Base-by-base conservation (phyloP, 2,113 vertebrate genomes). In the Haliaeetus leucogaster region DNA sequence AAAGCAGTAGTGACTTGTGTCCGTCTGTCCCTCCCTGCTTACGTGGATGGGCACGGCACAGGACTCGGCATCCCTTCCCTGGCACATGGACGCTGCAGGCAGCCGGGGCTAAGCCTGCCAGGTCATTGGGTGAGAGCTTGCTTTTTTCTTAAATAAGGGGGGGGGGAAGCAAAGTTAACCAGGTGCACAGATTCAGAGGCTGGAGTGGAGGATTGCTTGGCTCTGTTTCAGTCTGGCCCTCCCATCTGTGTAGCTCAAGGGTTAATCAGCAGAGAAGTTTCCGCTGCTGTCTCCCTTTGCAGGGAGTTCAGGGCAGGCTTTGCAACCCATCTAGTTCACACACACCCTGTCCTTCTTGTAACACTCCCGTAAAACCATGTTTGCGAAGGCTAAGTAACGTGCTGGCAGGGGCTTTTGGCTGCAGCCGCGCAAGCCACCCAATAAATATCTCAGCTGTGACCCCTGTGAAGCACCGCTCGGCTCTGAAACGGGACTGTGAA, bases 371-470 rank as follows among this genome's bases (percentile, higher is more conserved):
- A 91, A 85, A 89, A 21, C 70, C 30, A 0, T 61, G 66, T 88
- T 91, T 96, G 47, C 10, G 13, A n/a, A 29, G 77, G 71, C 78
- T 84, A 29, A 88, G 82, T 34, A 38, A 45, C 9, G 9, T 47
- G 61, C 95, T 96, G 89, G 83, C 84, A n/a, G 65, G 59, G 30
- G 77, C 56, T 85, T 27, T 5, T 73, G 80, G 71, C 93, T 72
- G 87, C 80, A 89, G 63, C 82, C 42, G 8, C 4, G 16, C 53
- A 11, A 55, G 86, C 89, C 89, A 90, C 91, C 72, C 82, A 77
- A 77, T 93, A 91, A 93, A 95, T 94, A 86, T 70, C 93, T 63
- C 34, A 4, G 70, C 84, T 52, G 59, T 87, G 95, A 92, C 58
- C 88, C 78, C 82, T 73, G 56, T 27, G 38, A 86, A 78, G 68